Base-by-base conservation (phyloP, 2,797 vertebrate species). In the Menidia menidia region DNA sequence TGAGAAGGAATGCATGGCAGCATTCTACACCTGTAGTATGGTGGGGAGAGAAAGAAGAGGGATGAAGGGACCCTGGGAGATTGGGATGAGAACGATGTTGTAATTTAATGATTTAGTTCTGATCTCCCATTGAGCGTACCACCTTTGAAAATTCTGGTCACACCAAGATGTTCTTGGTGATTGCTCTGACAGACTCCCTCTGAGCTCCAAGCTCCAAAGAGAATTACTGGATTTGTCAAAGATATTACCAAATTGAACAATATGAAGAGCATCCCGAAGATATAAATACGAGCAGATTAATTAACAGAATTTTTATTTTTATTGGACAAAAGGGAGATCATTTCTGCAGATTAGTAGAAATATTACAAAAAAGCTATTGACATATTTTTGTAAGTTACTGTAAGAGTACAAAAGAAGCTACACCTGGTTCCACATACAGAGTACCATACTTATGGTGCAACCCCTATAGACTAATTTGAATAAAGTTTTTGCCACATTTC, bases 1-100 rank as follows among this genome's bases (percentile, higher is more conserved):
- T 84, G 84, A 87, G 81, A 66, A 68, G 77, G 80, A 73, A 68
- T 64, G 71, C 65, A 75, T 63, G 74, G 69, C 76, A 70, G 66
- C 44, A 64, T 78, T 73, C 62, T 65, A 48, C 64, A 76, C 70
- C 73, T 6, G 11, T 57, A 50, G 19, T 31, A 53, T 57, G 71
- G 51, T 13, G 33, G 7, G 13, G 62, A 68, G 62, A 67, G 56
- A 61, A 60, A 54, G 42, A 39, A 39, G 43, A 14, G 55, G 19
- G 18, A 14, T n/a, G 13, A 31, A 35, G 52, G 3, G 35, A 71
- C 19, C 11, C 33, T n/a, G 12, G 53, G 30, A 67, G 60, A 77
- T 54, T 43, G 51, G 0, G 41, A 55, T 67, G 62, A 66, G 35
- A 47, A 57, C 54, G 11, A 32, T 59, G 18, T 64, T 64, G 45